Percentiles rank a stretch among this genome's conserved stretches.
These are phyloP conservation scores for Drosophila paracracens DNA, from an alignment of 2,888 invertebrate species.

Conservation along the genomic window DNA sequence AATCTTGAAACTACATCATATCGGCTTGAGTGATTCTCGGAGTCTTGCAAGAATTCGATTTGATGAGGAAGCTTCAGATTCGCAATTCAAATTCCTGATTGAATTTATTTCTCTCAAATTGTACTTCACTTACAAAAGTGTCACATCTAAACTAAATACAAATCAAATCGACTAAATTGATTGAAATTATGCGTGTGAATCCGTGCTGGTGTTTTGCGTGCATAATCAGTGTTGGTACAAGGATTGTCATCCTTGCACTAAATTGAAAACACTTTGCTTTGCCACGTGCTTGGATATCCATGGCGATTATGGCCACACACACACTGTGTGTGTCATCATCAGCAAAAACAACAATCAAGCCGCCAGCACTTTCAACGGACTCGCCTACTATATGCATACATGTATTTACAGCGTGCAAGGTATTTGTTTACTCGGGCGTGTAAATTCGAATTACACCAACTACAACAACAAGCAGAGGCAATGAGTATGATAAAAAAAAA, in stretches of 20 bases:
- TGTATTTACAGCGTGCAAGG: neutral
- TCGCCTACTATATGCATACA: neutral
- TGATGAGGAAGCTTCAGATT: neutral
- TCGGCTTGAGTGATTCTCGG: neutral
- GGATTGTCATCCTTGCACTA: neutral
- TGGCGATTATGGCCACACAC: neutral
- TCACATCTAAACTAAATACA: neutral
- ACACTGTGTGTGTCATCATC: conserved; percentile 16
- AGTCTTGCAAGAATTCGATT: neutral
- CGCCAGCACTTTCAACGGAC: conserved; percentile 2
- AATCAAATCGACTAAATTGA: neutral
- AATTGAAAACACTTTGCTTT: neutral
- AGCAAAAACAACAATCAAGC: conserved; percentile 13
- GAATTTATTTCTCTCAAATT: neutral
- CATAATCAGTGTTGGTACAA: neutral
- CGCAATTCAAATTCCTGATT: neutral
- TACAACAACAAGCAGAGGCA: conserved; percentile 11
- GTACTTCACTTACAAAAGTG: neutral
- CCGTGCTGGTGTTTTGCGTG: neutral
- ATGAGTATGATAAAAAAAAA: conserved; percentile 4
- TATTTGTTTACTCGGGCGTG: conserved; percentile 56
- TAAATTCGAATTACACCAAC: conserved; percentile 44
- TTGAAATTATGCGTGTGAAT: neutral
- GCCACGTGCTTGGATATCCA: neutral
- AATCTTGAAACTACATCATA: neutral